Evolutionary conservation across 2,113 vertebrate species (phyloP), one percentile per base, ranked within the genome.

Genomic region (Macquaria australasica): DNA sequence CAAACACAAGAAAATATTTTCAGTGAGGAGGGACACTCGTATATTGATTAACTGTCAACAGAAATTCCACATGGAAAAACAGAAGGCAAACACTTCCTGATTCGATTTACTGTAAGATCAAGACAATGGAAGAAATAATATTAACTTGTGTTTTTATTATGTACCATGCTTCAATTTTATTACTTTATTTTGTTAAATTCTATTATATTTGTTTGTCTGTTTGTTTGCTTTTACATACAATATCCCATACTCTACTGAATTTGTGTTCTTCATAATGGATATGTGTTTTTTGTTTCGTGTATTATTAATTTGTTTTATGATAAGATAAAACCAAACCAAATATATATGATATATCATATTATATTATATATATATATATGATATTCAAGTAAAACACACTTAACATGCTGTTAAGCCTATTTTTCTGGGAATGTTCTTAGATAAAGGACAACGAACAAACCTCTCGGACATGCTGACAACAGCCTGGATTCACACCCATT

Each of bases 21-120:
- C 66, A 55, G 15, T 10, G 37, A 21, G 12, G 34, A 60, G 62
- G 41, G 62, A 73, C 48, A 39, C 28, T 81, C 71, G 25, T 60
- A 15, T 55, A 80, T 70, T 73, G 62, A 79, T 82, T 80, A 79
- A 53, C 66, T 74, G 6, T 82, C 59, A 37, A 59, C 53, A 72
- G 25, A n/a, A 53, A 55, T 76, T 60, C 56, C 62, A 81, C 23
- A 41, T 62, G 37, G 31, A 82, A 51, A 82, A 58, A 25, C 21
- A 25, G 21, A 72, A 53, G 55, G 64, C 21, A 5, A 60, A 34
- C 25, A 58, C 39, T 45, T 58, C 73, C 53, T 59, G 55, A 64
- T 63, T 77, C 21, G 31, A 63, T 62, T 23, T 21, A 8, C 21
- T 48, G 50, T 25, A 34, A 45, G n/a, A 72, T 60, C 5, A 70